Evolutionary conservation across 2,888 invertebrate genomes (phyloP), one percentile per base, ranked within the genome.

Genomic region (Trichopria drosophilae): DNA sequence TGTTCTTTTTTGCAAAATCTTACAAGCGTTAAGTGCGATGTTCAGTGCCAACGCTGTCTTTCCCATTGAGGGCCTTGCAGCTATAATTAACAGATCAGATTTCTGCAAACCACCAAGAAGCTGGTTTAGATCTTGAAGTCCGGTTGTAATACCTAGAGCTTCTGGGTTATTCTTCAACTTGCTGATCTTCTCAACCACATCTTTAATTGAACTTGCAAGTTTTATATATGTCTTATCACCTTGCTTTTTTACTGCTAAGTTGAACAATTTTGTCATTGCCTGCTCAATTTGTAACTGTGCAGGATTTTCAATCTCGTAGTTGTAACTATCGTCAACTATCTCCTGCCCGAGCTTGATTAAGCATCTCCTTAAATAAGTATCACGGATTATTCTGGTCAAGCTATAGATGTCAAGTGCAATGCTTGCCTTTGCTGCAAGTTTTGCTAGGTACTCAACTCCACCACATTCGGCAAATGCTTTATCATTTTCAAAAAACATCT

Each of bases 21-120:
- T 42, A 42, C 42, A 42, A 18, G 35, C 44, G 31, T 36, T 45
- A 19, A 37, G 22, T 13, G 29, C 45, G 28, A 45, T 18, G 29
- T 45, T 45, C 31, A 45, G 28, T 15, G 45, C 45, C 19, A 45
- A 22, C 22, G 45, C 37, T 20, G 45, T 45, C 23, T 45, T 45
- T 37, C 45, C 45, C 45, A 45, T 45, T 13, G 45, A 36, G 31
- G 36, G 45, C 18, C 45, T 18, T 28, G 29, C 45, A 20, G 45
- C 45, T 28, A 45, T 22, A 37, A 45, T 45, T 28, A 45, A 28
- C 16, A 45, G 20, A 37, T 45, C 45, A 37, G 45, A 36, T 20
- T 28, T 28, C 31, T 45, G 45, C 16, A 45, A 22, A 10, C 45
- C 45, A 37, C 36, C 29, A 20, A 37, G 20, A 28, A 29, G 18